Conservation (phyloP, 2,797 vertebrate genomes). For the Coregonus ussuriensis region DNA sequence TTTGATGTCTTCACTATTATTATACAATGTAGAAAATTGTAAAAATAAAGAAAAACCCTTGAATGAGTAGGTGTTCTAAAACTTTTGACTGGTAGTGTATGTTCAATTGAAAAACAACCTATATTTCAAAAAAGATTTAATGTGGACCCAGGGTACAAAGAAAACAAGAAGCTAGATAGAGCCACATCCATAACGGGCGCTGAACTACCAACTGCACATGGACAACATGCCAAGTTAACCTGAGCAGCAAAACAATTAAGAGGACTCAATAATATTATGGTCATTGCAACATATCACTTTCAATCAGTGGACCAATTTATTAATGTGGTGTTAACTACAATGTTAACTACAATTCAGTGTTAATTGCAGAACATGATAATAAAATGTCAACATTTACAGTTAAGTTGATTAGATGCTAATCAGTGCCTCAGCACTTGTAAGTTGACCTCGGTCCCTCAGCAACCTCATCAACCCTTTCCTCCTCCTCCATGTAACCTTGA, state of each 20-base stretch:
- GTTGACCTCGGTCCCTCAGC: slow-evolving; percentile 74
- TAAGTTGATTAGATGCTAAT: slow-evolving; percentile 60
- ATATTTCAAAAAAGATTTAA: background rate
- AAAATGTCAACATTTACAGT: background rate
- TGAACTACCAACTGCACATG: background rate
- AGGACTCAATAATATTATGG: background rate
- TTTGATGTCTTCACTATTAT: no score
- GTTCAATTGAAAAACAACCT: background rate
- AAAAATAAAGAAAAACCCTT: no score
- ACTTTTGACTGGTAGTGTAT: no score
- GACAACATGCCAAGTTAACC: background rate
- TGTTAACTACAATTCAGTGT: background rate
- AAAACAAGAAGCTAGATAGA: background rate
- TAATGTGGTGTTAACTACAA: background rate
- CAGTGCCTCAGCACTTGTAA: slow-evolving; percentile 71
- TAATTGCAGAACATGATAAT: background rate
- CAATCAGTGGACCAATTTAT: background rate
- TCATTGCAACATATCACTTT: background rate
- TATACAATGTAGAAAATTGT: no score
- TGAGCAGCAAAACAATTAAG: background rate
- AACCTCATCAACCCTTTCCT: slow-evolving; percentile 75
- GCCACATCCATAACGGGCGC: background rate
- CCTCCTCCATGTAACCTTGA: slow-evolving; percentile 88
- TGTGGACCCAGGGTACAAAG: background rate
- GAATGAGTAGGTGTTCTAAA: no score